A percentile compares a stretch with the other conserved stretches of the same genome.
These are phyloP conservation scores for Manis javanica DNA, from an alignment of 2,797 vertebrate species.

Conservation along the genomic window DNA sequence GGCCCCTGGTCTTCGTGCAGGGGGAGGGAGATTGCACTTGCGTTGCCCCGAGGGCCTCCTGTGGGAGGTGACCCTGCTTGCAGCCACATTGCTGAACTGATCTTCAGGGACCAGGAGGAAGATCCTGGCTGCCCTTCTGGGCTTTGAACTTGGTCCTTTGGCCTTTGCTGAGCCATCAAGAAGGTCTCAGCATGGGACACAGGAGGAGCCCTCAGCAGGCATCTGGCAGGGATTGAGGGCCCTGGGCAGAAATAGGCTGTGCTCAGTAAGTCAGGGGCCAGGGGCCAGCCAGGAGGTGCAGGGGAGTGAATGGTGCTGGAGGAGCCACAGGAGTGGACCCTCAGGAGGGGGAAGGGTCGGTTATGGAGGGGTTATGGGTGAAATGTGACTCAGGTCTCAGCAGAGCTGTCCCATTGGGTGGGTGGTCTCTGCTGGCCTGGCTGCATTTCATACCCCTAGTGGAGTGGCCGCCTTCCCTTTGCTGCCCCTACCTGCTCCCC, in stretches of 20 bases:
- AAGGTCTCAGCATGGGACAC: background rate
- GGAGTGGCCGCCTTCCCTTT: background rate
- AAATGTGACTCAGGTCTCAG: background rate
- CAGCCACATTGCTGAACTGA: background rate
- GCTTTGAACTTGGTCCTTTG: background rate
- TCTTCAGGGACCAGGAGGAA: background rate
- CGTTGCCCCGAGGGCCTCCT: background rate
- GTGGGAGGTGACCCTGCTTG: background rate
- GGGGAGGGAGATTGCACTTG: background rate
- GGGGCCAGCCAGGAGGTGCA: background rate
- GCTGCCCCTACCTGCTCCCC: background rate
- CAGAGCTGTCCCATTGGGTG: background rate
- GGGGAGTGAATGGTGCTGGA: background rate
- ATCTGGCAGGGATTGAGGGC: fast-evolving
- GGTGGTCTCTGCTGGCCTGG: background rate
- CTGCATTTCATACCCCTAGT: background rate
- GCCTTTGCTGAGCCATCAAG: background rate
- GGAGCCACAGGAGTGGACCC: background rate
- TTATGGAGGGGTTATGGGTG: background rate
- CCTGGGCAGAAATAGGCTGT: background rate
- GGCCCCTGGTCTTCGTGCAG: background rate
- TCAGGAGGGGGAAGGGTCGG: background rate
- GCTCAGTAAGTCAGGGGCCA: background rate
- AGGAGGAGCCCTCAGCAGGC: background rate
- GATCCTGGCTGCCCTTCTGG: background rate